Evolutionary conservation across 2,888 invertebrate genomes (phyloP).

Genomic region (Taphrorychus bicolor): DNA sequence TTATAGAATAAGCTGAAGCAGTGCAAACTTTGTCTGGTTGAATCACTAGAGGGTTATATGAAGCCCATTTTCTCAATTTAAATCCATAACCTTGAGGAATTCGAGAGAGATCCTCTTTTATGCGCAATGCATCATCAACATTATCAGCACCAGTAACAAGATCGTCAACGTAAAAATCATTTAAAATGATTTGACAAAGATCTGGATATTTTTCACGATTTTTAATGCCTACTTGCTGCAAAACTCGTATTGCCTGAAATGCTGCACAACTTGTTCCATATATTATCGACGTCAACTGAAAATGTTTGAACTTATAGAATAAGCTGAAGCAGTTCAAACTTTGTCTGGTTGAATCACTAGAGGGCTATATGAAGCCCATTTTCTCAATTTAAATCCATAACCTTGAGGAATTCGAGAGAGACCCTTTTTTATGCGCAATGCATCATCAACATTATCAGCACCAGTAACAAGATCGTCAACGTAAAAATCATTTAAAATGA

Average conservation of each 20-base stretch:
- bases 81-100: slow-evolving; percentile 18
- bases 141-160: slow-evolving; percentile 23
- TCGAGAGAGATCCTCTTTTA: slow-evolving; percentile 7
- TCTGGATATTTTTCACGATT: slow-evolving; percentile 12
- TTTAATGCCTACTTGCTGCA: slow-evolving; percentile 30
- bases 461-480: too few relatives aligned
- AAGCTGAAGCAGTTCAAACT: too few relatives aligned
- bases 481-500: too few relatives aligned
- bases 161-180: slow-evolving; percentile 39
- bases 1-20: background rate
- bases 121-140: slow-evolving; percentile 7
- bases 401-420: too few relatives aligned
- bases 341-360: background rate
- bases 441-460: too few relatives aligned
- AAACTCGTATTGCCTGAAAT: slow-evolving; percentile 28
- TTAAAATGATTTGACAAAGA: slow-evolving; percentile 8
- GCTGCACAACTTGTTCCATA: too few relatives aligned
- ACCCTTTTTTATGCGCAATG: too few relatives aligned
- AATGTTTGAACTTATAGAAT: too few relatives aligned
- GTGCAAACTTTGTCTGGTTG: background rate
- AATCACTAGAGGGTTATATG: background rate
- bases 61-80: slow-evolving; percentile 26
- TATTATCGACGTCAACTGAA: too few relatives aligned
- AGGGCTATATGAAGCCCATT: too few relatives aligned
- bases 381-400: too few relatives aligned